Base-by-base conservation (phyloP, 2,888 invertebrate genomes). In the Therioaphis trifolii region DNA sequence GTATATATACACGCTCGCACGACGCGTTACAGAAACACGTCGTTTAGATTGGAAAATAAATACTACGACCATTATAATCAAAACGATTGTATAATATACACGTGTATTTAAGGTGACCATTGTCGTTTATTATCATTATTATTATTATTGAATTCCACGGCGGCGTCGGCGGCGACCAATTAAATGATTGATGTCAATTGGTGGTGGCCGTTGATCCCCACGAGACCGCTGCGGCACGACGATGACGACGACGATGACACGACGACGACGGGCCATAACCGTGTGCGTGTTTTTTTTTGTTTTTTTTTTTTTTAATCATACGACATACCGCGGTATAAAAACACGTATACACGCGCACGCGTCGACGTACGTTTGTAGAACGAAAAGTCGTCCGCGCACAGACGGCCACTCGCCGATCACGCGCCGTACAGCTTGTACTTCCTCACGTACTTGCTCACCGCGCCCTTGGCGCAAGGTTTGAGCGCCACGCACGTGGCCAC, bases 401-500 rank as follows among this genome's bases (percentile, higher is more conserved):
- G 21, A 43, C 43, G 52, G 14, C 68, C 11, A 2, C 40, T 35
- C 43, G 61, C 27, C 40, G 61, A 12, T 82, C 82, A 82, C 63
- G 63, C 82, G 46, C 63, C n/a, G 72, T 82, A 94, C 85, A 97
- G 89, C 90, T 96, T 97, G 85, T 95, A 93, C 89, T 94, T 93
- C 87, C 94, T 95, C 86, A 98, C 94, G 91, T 92, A 94, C 88
- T 93, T 93, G 88, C 96, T 95, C 0, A 97, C 91, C 85, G 92
- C 91, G 76, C 94, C 93, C 89, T 97, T 97, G 0, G 92, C 92
- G 88, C 97, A 97, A 3, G 99, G 98, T 89, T 98, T 98, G 2
- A 95, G 90, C 14, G 96, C 98, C 86, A 99, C 90, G 89, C 98
- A 98, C 0, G 99, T 98, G 27, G 97, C 93, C 88, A 96, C 94